Evolutionary conservation across 2,888 invertebrate genomes (phyloP).

Genomic region (Hecatera dysodea): DNA sequence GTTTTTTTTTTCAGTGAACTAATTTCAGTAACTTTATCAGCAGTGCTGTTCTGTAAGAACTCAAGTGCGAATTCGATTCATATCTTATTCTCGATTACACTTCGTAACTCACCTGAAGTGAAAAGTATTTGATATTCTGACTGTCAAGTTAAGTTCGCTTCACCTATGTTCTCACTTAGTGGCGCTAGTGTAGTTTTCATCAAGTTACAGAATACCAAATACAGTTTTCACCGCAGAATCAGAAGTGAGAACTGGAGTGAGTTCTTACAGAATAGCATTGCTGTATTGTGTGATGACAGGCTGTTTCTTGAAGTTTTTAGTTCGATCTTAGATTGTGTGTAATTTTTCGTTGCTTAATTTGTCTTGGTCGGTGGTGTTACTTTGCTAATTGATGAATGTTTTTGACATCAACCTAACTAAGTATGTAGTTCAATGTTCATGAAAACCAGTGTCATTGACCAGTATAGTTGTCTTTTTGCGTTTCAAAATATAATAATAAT

Average conservation of each 20-base stretch:
- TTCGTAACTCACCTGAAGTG: too few species aligned
- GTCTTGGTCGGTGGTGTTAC: neutral
- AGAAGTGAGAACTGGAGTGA: too few species aligned
- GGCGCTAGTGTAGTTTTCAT: too few species aligned
- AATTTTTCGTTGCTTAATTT: neutral
- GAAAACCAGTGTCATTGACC: neutral
- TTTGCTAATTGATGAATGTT: neutral
- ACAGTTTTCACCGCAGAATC: too few species aligned
- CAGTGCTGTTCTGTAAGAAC: too few species aligned
- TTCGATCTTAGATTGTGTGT: neutral
- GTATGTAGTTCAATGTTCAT: neutral
- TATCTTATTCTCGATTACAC: too few species aligned
- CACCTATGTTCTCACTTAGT: too few species aligned
- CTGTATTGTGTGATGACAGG: conserved; percentile 16
- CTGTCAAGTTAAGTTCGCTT: too few species aligned
- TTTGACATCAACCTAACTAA: neutral
- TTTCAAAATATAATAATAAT: neutral
- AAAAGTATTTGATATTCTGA: too few species aligned
- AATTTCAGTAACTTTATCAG: conserved; percentile 24
- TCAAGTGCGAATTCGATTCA: too few species aligned
- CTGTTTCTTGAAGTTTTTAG: neutral
- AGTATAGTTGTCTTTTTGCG: neutral
- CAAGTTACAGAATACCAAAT: too few species aligned
- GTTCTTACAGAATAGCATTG: too few species aligned
- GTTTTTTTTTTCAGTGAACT: conserved; percentile 35